Base-by-base conservation (phyloP, 2,888 invertebrate species). In the Hipparchia sbordonii region DNA sequence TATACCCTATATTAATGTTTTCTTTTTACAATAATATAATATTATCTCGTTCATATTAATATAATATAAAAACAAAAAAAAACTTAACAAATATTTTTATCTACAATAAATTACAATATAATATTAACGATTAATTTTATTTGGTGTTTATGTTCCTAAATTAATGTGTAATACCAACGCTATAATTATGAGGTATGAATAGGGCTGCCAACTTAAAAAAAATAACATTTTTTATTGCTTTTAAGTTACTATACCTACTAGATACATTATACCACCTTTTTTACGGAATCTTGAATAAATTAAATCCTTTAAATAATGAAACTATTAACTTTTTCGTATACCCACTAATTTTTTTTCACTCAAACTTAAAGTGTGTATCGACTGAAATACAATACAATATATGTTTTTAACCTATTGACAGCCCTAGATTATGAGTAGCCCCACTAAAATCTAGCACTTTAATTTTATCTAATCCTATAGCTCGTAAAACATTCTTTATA, bases 91-190 rank as follows among this genome's bases (percentile, higher is more conserved):
- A 66, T 77, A 72, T 71, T 67, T 74, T 65, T 72, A 73, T 72
- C 73, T 74, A 76, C 72, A 71, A 72, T 65, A 70, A 72, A 4
- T 6, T 48, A 48, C 39, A 39, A 39, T 56, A 74, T 68, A 71
- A 68, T 71, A 60, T 69, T 75, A 75, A 75, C 74, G 81, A 77
- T 89, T 90, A 86, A 86, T 85, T 84, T 87, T 90, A 91, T 84
- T 92, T 92, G 92, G 92, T 92, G 92, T 92, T 90, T 85, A 88
- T 82, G 84, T 91, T 87, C 87, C 88, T 91, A 89, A 84, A 85
- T 85, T 85, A 86, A 74, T 74, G 56, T 39, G 33, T 74, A 75
- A 56, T 72, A 23, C 51, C 23, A 67, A 79, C 73, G 79, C 80
- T 80, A 80, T 63, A 48, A 68, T 77, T 74, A 77, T 76, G 80